These are phyloP conservation scores for Neuroscelio doddi DNA, from an alignment of 2,888 invertebrate genomes.

Conservation along the genomic window DNA sequence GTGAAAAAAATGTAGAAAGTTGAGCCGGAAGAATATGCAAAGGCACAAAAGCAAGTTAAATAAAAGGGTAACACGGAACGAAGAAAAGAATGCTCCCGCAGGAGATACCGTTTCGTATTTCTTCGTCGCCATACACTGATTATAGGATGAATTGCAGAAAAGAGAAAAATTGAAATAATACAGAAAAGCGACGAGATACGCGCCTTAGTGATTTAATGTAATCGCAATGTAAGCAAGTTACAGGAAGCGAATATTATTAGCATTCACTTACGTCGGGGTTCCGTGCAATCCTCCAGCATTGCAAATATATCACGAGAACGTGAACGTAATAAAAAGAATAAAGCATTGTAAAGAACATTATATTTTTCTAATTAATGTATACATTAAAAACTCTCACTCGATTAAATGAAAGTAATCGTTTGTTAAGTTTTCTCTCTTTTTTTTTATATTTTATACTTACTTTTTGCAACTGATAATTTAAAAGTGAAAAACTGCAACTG, in stretches of 20 bases:
- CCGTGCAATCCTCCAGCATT: slow-evolving; percentile 12
- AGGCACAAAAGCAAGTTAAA: slow-evolving; percentile 15
- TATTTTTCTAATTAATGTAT: no score
- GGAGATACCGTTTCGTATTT: slow-evolving; percentile 13
- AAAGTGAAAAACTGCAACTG: slow-evolving; percentile 2
- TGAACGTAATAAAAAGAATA: no score
- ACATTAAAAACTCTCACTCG: no score
- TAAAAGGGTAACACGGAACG: slow-evolving; percentile 10
- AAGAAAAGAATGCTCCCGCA: not conserved
- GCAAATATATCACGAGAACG: no score
- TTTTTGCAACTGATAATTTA: no score
- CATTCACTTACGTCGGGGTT: slow-evolving; percentile 55
- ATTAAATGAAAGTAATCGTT: no score
- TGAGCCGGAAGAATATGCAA: slow-evolving; percentile 18
- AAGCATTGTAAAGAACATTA: no score
- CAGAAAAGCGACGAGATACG: slow-evolving; percentile 46
- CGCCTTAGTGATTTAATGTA: slow-evolving; percentile 55
- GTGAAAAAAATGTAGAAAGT: not conserved
- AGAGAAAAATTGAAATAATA: slow-evolving; percentile 54
- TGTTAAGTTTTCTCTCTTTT: not conserved
- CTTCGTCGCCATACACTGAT: slow-evolving; percentile 12
- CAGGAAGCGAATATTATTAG: slow-evolving; percentile 67
- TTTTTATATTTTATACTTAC: not conserved
- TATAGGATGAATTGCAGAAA: slow-evolving; percentile 13
- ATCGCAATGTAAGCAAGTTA: slow-evolving; percentile 51